phyloP scores from a whole-genome alignment of 2,797 vertebrate species.

The Basileuterus tristriatus region DNA sequence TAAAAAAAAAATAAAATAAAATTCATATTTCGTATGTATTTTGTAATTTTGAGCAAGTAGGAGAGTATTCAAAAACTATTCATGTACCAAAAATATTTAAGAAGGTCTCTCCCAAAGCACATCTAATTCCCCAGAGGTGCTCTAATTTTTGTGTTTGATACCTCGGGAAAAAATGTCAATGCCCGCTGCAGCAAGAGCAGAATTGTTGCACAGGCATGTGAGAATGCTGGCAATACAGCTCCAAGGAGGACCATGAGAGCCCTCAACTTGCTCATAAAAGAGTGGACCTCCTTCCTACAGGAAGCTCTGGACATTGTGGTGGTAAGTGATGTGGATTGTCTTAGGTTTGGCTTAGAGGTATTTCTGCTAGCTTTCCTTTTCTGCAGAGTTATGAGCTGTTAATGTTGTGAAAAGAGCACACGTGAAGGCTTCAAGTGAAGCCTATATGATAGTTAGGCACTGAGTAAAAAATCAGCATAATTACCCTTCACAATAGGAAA shows the following conservation, averaged over 20 bases:
- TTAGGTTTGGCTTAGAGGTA: neutral
- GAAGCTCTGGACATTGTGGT: neutral
- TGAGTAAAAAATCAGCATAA: neutral
- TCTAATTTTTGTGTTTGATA: neutral
- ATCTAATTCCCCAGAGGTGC: neutral
- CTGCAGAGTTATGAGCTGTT: neutral
- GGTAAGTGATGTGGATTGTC: neutral
- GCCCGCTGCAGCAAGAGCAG: neutral
- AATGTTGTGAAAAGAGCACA: neutral
- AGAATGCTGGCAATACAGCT: neutral
- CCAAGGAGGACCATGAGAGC: neutral
- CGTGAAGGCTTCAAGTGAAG: neutral
- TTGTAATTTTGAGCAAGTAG: neutral
- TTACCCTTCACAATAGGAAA: neutral
- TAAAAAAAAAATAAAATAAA: neutral
- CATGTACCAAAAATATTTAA: neutral
- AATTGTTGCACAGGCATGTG: neutral
- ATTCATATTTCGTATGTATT: neutral
- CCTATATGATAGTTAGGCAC: neutral
- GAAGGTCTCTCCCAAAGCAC: neutral
- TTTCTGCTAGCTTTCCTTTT: neutral
- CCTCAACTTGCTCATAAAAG: neutral
- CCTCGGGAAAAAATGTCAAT: neutral
- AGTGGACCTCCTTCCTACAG: neutral
- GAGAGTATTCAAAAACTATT: neutral